Conservation (phyloP, 2,797 vertebrate genomes). For the Ficedula albicollis region DNA sequence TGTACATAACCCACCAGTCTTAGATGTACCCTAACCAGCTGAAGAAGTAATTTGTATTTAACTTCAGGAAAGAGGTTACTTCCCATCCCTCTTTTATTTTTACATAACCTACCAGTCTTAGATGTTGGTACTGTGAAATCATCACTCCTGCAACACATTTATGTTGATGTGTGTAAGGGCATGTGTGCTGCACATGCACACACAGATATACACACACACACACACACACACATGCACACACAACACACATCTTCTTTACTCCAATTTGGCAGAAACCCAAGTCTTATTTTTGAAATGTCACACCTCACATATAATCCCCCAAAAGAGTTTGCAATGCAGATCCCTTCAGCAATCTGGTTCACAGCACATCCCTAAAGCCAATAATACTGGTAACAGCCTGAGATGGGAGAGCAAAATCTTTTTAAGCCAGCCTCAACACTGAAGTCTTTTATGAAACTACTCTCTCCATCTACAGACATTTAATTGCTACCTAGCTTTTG, state of each 20-base stretch:
- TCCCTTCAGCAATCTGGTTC: background rate
- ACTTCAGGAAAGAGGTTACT: background rate
- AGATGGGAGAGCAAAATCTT: background rate
- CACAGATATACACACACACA: too few species aligned
- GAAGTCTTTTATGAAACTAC: constrained; percentile 16
- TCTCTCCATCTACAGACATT: constrained; percentile 29
- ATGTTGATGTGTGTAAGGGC: background rate
- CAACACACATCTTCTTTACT: background rate
- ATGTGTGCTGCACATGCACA: accelerated
- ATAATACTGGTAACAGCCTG: background rate
- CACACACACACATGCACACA: background rate
- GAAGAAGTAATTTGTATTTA: background rate
- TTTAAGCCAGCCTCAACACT: background rate
- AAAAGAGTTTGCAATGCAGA: background rate
- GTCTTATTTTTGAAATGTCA: constrained; percentile 16
- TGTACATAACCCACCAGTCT: background rate
- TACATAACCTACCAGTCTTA: background rate
- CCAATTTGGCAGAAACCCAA: background rate
- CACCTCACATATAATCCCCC: background rate
- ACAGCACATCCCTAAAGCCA: background rate
- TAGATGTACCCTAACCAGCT: background rate
- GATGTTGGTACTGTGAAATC: background rate
- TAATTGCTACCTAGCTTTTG: constrained; percentile 62
- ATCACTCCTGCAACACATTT: background rate
- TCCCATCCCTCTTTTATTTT: background rate